Conservation (phyloP, 2,113 vertebrate genomes). For the Chaenocephalus aceratus region DNA sequence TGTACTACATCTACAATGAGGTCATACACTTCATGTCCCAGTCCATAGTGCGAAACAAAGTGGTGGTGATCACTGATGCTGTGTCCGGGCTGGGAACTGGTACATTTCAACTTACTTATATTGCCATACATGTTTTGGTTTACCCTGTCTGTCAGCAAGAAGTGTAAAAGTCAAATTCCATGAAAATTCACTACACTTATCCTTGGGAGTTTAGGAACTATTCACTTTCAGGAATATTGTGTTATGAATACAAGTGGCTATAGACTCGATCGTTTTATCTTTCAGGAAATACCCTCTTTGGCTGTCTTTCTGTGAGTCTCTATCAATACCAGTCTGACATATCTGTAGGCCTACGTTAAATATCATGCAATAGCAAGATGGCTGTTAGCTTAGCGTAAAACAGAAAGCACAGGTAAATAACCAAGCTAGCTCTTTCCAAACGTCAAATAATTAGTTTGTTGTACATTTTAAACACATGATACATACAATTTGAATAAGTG, state of each 20-base stretch:
- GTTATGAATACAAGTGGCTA: no score
- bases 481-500: background rate
- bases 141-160: background rate
- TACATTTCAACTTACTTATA: constrained; percentile 72
- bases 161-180: background rate
- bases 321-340: background rate
- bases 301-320: no score
- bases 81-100: constrained; percentile 92
- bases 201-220: background rate
- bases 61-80: constrained; percentile 95
- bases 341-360: background rate
- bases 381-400: background rate
- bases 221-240: background rate
- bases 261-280: background rate
- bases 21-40: constrained; percentile 90
- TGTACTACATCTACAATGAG: constrained; percentile 93
- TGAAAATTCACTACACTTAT: background rate
- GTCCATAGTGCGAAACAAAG: constrained; percentile 93
- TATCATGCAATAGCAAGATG: background rate
- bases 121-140: background rate
- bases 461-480: background rate
- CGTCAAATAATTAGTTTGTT: background rate
- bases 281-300: background rate
- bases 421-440: background rate
- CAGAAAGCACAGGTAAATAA: background rate